Evolutionary conservation across 2,797 vertebrate genomes (phyloP), one percentile per base, ranked within the genome.

Genomic region (Cynopterus sphinx): DNA sequence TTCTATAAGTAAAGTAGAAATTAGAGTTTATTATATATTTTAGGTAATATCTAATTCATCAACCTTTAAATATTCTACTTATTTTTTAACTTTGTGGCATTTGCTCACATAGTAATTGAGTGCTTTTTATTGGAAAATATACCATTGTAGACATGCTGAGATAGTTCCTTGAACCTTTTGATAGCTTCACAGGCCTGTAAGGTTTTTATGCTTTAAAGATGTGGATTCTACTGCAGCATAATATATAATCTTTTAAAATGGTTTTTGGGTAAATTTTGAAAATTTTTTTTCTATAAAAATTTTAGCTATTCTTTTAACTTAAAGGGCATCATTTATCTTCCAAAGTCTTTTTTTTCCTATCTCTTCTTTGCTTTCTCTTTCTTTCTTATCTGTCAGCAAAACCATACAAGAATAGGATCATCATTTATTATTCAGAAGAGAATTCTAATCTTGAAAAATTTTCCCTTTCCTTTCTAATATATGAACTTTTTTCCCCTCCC

Each of bases 201-300:
- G 2, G 22, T 7, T 28, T 11, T 84, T 90, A 21, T 55, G 19
- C 33, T 86, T 86, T n/a, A 91, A 63, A 67, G n/a, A 59, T 81
- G 46, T 1, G 55, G 19, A 5, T 91, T 93, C 36, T 90, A 46
- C n/a, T 68, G 2, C 36, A 81, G n/a, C 12, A 51, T 81, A 24
- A 4, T 24, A 3, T 77, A 53, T 75, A 51, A 81, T 87, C 31
- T 94, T 87, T 90, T 84, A 19, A 75, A 53, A 26, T 75, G 6
- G 16, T 63, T 94, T 94, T 94, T 68, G 73, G 71, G 87, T 87
- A n/a, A 87, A 39, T 83, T 85, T 94, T 95, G 57, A 79, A 61
- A n/a, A 22, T 83, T 94, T 90, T 90, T 83, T 5, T 84, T 63
- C 5, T 78, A 90, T 43, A 39, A 74, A 83, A 90, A 43, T 87